Percentiles rank a stretch among this genome's conserved stretches.
These are phyloP conservation scores for Zaprionus ornatus DNA, from an alignment of 1,140 invertebrate genomes.

Conservation along the genomic window DNA sequence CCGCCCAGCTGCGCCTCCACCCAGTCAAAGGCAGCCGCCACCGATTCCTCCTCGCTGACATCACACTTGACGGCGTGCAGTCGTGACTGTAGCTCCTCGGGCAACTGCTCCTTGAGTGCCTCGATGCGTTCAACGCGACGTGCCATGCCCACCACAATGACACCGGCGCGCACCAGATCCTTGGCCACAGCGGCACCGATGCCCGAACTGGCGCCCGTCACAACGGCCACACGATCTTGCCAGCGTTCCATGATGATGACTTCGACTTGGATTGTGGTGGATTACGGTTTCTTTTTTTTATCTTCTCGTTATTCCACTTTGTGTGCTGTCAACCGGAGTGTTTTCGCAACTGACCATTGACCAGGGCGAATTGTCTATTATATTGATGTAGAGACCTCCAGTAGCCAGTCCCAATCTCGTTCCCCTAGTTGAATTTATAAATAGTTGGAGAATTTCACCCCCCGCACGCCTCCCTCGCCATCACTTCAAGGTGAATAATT, in stretches of 20 bases:
- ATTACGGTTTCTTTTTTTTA: not conserved
- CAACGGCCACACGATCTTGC: conserved; percentile 86
- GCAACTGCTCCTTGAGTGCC: conserved; percentile 71
- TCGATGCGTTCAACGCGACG: conserved; percentile 86
- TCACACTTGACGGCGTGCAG: conserved; percentile 86
- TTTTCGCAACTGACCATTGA: conserved; percentile 17
- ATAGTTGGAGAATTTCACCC: conserved; percentile 12
- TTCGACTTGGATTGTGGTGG: not conserved
- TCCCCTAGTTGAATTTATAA: conserved; percentile 19
- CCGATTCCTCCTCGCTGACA: conserved; percentile 87
- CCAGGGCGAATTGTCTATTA: not conserved
- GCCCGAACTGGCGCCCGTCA: conserved; percentile 89
- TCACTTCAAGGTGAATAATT: conserved; percentile 30
- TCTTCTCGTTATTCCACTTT: not conserved
- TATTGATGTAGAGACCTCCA: conserved; percentile 3
- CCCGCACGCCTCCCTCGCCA: not conserved
- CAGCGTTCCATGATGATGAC: conserved; percentile 85
- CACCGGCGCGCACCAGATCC: conserved; percentile 86
- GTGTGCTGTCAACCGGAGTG: not conserved
- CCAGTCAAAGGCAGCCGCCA: conserved; percentile 87
- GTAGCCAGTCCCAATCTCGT: not conserved
- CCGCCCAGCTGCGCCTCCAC: conserved; percentile 86
- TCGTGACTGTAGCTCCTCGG: conserved; percentile 64
- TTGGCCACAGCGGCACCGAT: conserved; percentile 87
- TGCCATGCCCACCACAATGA: conserved; percentile 89